These are phyloP conservation scores for Epinephelus lanceolatus DNA, from an alignment of 2,113 vertebrate species.

Conservation along the genomic window DNA sequence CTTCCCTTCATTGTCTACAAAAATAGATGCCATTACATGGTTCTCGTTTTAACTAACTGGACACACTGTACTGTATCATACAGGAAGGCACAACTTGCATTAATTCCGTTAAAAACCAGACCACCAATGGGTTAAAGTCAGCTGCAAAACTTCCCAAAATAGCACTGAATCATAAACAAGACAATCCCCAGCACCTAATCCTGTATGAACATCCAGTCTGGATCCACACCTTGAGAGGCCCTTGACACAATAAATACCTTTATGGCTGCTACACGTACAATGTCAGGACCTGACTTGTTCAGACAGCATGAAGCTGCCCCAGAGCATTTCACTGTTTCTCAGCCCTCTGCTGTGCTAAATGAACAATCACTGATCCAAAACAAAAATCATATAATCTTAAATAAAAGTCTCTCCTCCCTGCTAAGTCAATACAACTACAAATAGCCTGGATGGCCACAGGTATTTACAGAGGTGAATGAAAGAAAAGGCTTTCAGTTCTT, in stretches of 20 bases:
- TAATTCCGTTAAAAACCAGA: neutral
- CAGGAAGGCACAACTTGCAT: neutral
- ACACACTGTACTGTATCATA: neutral
- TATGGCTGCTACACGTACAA: slow-evolving; percentile 56
- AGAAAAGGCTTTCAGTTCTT: slow-evolving; percentile 72
- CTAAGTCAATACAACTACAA: slow-evolving; percentile 39
- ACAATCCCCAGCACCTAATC: neutral
- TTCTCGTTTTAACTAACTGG: neutral
- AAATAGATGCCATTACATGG: neutral
- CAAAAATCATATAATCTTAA: neutral
- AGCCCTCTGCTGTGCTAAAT: neutral
- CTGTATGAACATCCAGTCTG: neutral
- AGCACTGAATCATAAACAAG: neutral
- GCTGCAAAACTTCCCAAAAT: slow-evolving; percentile 5
- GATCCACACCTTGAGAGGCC: slow-evolving; percentile 41
- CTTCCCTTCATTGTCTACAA: neutral
- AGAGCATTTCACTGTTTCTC: slow-evolving; percentile 19
- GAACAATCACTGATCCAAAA: slow-evolving; percentile 33
- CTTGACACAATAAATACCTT: slow-evolving; percentile 72
- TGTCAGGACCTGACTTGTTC: slow-evolving; percentile 82
- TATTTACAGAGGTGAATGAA: slow-evolving; percentile 18
- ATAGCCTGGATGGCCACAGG: slow-evolving; percentile 19
- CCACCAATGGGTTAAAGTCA: neutral
- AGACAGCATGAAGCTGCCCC: slow-evolving; percentile 31
- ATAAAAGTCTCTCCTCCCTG: slow-evolving; percentile 4